A percentile compares a stretch with the other conserved stretches of the same genome.
These are phyloP conservation scores for Euproctis similis DNA, from an alignment of 2,888 invertebrate genomes.

Conservation along the genomic window DNA sequence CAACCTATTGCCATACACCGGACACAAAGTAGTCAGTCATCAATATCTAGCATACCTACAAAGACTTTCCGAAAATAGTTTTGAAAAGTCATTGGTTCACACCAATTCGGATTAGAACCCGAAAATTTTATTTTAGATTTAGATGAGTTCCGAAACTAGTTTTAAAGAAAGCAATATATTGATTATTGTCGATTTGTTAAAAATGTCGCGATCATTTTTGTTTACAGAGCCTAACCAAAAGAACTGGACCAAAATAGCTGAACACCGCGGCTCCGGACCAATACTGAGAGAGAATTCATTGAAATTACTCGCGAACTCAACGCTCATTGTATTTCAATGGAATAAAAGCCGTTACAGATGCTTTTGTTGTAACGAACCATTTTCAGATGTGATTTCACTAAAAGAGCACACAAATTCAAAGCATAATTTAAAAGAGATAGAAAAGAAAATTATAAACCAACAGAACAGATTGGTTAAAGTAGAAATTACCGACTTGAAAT, in stretches of 20 bases:
- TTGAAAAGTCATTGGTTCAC: too few relatives aligned
- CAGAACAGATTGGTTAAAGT: slow-evolving; percentile 57
- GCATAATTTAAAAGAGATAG: slow-evolving; percentile 43
- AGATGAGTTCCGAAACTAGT: too few relatives aligned
- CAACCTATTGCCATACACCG: too few relatives aligned
- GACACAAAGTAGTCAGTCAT: too few relatives aligned
- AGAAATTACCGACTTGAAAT: slow-evolving; percentile 45
- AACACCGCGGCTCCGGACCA: slow-evolving; percentile 42
- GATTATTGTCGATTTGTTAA: too few relatives aligned
- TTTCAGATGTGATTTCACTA: slow-evolving; percentile 39
- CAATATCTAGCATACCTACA: too few relatives aligned
- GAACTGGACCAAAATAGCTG: slow-evolving; percentile 35
- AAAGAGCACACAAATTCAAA: slow-evolving; percentile 34
- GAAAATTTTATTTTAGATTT: too few relatives aligned
- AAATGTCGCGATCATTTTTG: too few relatives aligned
- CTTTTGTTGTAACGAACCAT: slow-evolving; percentile 57
- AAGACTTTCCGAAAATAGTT: too few relatives aligned
- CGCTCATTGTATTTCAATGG: slow-evolving; percentile 58
- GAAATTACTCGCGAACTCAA: slow-evolving; percentile 70
- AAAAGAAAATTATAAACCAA: slow-evolving; percentile 50
- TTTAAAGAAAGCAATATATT: too few relatives aligned
- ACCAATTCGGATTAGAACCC: too few relatives aligned
- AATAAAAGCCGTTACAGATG: slow-evolving; percentile 56
- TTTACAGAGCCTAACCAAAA: slow-evolving; percentile 18
- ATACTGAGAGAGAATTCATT: slow-evolving; percentile 49